Base-by-base conservation (phyloP, 2,888 invertebrate species). In the Timema podura region DNA sequence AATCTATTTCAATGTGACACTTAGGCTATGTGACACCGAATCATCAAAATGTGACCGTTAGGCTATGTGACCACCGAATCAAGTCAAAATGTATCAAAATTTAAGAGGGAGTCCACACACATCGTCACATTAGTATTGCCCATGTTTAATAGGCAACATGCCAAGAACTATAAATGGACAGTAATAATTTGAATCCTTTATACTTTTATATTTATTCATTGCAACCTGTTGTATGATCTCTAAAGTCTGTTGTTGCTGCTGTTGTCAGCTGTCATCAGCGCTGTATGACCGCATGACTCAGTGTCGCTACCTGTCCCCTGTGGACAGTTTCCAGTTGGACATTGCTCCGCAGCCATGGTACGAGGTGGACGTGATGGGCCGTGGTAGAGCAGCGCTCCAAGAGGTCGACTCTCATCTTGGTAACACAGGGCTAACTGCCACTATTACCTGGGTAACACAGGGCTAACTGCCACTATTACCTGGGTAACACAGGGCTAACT, bases 281-380 rank as follows among this genome's bases (percentile, higher is more conserved):
- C 81, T 98, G 47, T 90, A 95, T 80, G 98, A 98, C 83, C 87
- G 90, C 74, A 97, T 98, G 97, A 96, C 96, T 2, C 90, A 98
- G 82, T 96, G 95, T 79, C 85, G 89, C 70, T 98, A 98, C 77
- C 85, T 87, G 0, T 83, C 87, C 75, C 85, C 88, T 0, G 79
- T 88, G 48, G 78, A 82, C 67, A 84, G 82, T 65, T 88, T 89
- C 77, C 82, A 84, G 70, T 82, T 85, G 74, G 82, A 84, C 57
- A 81, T 84, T 13, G 78, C 79, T 57, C 83, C 86, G 7, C 91
- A 93, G 73, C 83, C 88, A 6, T 93, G 96, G 88, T 91, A 88
- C 80, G 89, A 91, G 76, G 92, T 98, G 8, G 93, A 96, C 76
- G 83, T 98, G n/a, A 79, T 92, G 75, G 85, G 85, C 66, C 83